phyloP scores from a whole-genome alignment of 2,888 invertebrate species.

The Trimorus sp. region DNA sequence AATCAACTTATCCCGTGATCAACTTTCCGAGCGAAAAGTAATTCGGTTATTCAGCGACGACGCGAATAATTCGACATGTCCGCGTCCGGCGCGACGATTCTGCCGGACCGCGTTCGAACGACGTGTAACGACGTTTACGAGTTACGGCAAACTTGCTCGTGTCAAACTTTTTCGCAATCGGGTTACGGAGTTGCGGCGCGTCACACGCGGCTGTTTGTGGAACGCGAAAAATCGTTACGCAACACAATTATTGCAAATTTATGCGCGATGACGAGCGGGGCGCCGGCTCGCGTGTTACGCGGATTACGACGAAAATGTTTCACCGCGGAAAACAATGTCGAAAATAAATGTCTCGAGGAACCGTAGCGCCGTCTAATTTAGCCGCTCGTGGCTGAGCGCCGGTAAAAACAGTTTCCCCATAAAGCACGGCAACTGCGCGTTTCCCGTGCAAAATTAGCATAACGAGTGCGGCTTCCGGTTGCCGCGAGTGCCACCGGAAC shows the following conservation, averaged over 20 bases:
- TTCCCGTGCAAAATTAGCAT: slow-evolving; percentile 28
- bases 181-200: neutral
- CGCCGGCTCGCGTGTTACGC: no score
- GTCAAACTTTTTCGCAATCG: neutral
- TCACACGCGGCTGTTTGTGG: neutral
- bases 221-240: neutral
- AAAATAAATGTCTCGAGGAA: no score
- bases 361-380: no score
- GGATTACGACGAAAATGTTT: no score
- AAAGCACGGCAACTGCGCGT: slow-evolving; percentile 10
- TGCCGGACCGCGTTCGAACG: neutral
- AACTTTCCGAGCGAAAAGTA: no score
- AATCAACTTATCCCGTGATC: no score
- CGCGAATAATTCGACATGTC: neutral
- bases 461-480: slow-evolving; percentile 32
- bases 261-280: no score
- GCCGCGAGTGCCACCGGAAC: slow-evolving; percentile 17
- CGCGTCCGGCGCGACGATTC: neutral
- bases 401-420: slow-evolving; percentile 1
- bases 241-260: neutral
- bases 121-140: neutral
- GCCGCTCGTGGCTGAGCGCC: no score
- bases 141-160: slow-evolving; percentile 1
- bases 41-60: neutral
- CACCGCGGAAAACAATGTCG: no score